Percentiles rank a stretch among this genome's conserved stretches.
Evolutionary conservation across 2,113 vertebrate species (phyloP).

Genomic region (Tichodroma muraria): DNA sequence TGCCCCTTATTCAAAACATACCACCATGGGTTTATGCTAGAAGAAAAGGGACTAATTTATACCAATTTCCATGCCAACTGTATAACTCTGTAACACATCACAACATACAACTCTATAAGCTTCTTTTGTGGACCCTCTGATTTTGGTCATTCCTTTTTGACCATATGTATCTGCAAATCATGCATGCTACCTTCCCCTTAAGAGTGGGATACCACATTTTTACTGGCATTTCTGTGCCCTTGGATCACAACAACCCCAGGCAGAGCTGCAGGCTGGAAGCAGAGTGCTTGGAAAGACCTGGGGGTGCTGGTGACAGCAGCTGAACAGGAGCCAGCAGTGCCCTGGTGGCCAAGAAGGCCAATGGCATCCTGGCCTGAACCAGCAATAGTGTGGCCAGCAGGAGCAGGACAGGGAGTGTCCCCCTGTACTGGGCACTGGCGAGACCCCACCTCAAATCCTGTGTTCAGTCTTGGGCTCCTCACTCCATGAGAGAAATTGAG

Average conservation of each 20-base stretch:
- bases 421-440: rapidly evolving
- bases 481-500: neutral
- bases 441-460: rapidly evolving
- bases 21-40: neutral
- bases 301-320: rapidly evolving
- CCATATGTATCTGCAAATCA: neutral
- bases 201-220: neutral
- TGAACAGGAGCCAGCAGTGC: neutral
- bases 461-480: neutral
- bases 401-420: neutral
- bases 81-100: too few relatives aligned
- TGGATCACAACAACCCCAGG: neutral
- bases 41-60: neutral
- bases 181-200: neutral
- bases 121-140: neutral
- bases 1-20: neutral
- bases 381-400: neutral
- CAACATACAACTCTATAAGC: neutral
- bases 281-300: neutral
- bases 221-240: neutral
- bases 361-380: neutral
- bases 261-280: neutral
- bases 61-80: neutral
- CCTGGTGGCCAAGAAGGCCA: neutral
- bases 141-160: neutral